Percentiles rank a stretch among this genome's conserved stretches.
Evolutionary conservation across 2,888 invertebrate genomes (phyloP).

Genomic region (Chloroclystis v-ata): DNA sequence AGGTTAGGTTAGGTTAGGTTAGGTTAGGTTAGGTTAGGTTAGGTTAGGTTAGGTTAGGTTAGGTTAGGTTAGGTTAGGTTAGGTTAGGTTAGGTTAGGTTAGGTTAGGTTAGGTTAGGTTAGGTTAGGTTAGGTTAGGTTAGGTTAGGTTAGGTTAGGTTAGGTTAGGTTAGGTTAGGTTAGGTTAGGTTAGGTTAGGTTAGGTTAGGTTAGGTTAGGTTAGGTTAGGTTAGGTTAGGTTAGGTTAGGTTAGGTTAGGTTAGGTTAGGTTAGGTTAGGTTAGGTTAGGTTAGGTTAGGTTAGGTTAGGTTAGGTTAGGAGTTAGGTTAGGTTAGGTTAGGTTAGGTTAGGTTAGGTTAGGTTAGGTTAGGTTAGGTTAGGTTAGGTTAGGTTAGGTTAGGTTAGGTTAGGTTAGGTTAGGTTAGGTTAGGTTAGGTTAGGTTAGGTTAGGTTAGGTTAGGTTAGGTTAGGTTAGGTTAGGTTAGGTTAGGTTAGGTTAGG

Average conservation of each 20-base stretch:
- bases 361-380: constrained; percentile 15
- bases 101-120: constrained; percentile 18
- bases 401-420: constrained; percentile 32
- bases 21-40: constrained; percentile 28
- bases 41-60: constrained; percentile 16
- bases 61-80: constrained; percentile 8
- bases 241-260: constrained; percentile 28
- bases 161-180: constrained; percentile 32
- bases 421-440: constrained; percentile 27
- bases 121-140: constrained; percentile 31
- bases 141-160: constrained; percentile 30
- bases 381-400: constrained; percentile 5
- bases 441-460: constrained; percentile 26
- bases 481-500: constrained; percentile 25
- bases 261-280: constrained; percentile 23
- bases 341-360: constrained; percentile 21
- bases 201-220: constrained; percentile 31
- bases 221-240: constrained; percentile 27
- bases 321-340: constrained; percentile 24
- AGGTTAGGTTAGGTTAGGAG: constrained; percentile 12
- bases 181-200: constrained; percentile 32
- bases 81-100: constrained; percentile 8
- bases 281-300: constrained; percentile 12
- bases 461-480: constrained; percentile 27
- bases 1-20: constrained; percentile 25